phyloP scores from a whole-genome alignment of 2,797 vertebrate species.

The Cephalopachus bancanus region DNA sequence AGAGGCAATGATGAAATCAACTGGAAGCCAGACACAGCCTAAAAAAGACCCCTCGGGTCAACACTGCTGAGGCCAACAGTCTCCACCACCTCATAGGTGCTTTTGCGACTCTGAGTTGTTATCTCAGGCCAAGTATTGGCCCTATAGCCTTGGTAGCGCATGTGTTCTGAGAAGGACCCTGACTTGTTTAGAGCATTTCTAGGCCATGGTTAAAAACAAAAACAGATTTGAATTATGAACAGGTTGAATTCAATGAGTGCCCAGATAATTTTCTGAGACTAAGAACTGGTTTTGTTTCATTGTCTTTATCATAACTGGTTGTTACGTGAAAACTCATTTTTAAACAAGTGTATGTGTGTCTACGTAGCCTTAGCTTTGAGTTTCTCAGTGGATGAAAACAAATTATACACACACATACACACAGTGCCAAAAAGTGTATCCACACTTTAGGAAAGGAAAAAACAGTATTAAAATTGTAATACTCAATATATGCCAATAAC shows the following conservation, averaged over 20 bases:
- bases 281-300: not conserved
- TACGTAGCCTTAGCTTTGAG: not conserved
- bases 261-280: slow-evolving; percentile 45
- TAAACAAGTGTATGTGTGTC: not conserved
- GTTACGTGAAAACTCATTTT: not conserved
- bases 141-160: not conserved
- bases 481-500: too few relatives aligned
- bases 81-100: not conserved
- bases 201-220: slow-evolving; percentile 22
- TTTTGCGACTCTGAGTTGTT: not conserved
- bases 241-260: not conserved
- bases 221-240: not conserved
- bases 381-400: not conserved
- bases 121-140: not conserved
- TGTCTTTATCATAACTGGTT: not conserved
- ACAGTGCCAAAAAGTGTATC: too few relatives aligned
- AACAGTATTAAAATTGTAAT: too few relatives aligned
- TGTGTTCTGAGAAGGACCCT: not conserved
- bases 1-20: not conserved
- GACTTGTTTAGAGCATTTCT: not conserved
- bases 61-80: too few relatives aligned
- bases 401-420: not conserved
- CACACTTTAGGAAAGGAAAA: too few relatives aligned
- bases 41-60: not conserved
- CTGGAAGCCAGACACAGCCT: not conserved